These are phyloP conservation scores for Oxyura jamaicensis DNA, from an alignment of 2,113 vertebrate genomes.

Conservation along the genomic window DNA sequence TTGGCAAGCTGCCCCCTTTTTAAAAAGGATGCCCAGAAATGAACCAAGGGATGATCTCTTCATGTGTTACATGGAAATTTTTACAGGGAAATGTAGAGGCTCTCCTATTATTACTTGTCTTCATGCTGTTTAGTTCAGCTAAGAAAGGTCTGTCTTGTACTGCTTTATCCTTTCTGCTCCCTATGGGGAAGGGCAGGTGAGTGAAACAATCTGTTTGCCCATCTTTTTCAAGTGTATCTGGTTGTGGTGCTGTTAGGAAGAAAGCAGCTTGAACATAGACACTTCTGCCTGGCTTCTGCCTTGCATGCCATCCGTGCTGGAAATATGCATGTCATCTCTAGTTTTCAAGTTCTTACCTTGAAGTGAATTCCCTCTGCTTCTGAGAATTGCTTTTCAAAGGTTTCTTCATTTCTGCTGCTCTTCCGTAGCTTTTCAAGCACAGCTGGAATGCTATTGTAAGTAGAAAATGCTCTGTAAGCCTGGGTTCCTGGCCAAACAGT, in stretches of 20 bases:
- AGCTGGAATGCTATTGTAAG: constrained; percentile 12
- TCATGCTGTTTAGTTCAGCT: not conserved
- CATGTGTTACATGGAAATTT: not conserved
- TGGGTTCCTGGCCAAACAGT: not conserved
- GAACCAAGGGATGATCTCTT: not conserved
- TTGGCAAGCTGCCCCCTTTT: not conserved
- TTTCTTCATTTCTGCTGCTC: not conserved
- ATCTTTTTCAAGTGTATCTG: not conserved
- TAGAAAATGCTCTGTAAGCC: constrained; percentile 8
- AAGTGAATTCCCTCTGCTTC: not conserved
- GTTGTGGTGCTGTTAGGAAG: not conserved
- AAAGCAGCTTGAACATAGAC: not conserved
- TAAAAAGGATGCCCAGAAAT: not conserved
- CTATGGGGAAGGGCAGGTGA: not conserved
- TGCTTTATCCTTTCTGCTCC: not conserved
- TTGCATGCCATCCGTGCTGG: not conserved
- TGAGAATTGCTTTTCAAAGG: not conserved
- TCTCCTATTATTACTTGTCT: not conserved
- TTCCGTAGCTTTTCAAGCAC: not conserved
- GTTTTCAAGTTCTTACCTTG: not conserved
- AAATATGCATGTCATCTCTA: not conserved
- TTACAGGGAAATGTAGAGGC: not conserved
- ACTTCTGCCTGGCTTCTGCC: not conserved
- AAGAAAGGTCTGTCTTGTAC: not conserved
- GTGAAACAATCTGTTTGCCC: not conserved